Percentiles rank a stretch among this genome's conserved stretches.
phyloP scores from a whole-genome alignment of 2,113 vertebrate species.

The Vanacampus margaritifer region DNA sequence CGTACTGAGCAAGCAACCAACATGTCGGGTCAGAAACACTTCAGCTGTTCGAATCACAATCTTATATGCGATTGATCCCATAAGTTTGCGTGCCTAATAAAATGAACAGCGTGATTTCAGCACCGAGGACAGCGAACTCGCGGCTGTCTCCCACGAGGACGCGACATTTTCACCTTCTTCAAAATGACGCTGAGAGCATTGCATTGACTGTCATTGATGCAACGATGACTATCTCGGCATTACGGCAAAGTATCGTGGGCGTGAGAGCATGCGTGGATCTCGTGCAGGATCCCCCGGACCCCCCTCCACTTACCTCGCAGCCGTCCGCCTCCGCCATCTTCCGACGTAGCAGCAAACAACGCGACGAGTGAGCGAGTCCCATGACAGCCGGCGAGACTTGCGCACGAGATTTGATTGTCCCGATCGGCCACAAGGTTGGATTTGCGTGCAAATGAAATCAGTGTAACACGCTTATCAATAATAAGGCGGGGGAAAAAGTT shows the following conservation, averaged over 20 bases:
- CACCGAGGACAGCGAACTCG: constrained; percentile 71
- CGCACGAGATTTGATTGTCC: constrained; percentile 10
- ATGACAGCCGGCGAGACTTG: constrained; percentile 84
- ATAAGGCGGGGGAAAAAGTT: neutral
- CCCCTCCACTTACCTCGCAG: constrained; percentile 82
- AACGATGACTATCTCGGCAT: neutral
- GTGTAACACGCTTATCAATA: neutral
- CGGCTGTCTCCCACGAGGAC: neutral
- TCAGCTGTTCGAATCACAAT: neutral
- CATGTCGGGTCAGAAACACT: neutral
- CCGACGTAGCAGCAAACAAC: constrained; percentile 96
- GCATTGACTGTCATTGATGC: no score
- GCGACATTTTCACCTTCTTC: neutral
- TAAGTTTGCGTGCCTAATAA: neutral
- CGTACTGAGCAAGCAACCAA: neutral
- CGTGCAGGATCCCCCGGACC: constrained; percentile 48
- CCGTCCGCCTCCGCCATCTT: constrained; percentile 96
- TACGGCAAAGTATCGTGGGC: neutral
- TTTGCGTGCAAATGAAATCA: neutral
- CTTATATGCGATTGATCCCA: neutral
- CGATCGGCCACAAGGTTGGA: neutral
- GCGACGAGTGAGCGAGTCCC: constrained; percentile 98
- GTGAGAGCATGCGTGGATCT: neutral
- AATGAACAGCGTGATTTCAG: constrained; percentile 51
- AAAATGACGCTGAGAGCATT: neutral